Conservation (phyloP, 2,113 vertebrate species). For the Percopsis transmontana region DNA sequence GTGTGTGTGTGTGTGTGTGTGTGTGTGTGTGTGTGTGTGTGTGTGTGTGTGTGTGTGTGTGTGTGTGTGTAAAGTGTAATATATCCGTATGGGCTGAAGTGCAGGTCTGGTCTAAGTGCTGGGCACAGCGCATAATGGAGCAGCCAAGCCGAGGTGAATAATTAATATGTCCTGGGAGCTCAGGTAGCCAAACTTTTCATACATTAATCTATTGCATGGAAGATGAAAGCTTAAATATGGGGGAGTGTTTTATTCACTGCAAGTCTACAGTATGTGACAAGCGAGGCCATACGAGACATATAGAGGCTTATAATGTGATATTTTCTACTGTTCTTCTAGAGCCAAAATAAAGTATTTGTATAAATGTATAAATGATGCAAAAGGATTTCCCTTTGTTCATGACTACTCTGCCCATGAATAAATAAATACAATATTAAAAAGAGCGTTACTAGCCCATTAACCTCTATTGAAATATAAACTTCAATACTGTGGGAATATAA, state of each 20-base stretch:
- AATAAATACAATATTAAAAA: no score
- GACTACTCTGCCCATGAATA: no score
- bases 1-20: conserved; percentile 15
- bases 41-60: conserved; percentile 1
- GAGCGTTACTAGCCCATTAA: no score
- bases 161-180: conserved; percentile 69
- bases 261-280: conserved; percentile 52
- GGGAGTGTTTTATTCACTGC: conserved; percentile 60
- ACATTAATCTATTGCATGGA: conserved; percentile 69
- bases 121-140: conserved; percentile 69
- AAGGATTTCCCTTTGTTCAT: neutral
- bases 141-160: conserved; percentile 72
- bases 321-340: no score
- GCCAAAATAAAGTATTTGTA: no score
- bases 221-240: conserved; percentile 57
- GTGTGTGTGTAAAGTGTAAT: conserved; percentile 33
- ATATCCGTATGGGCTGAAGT: conserved; percentile 33
- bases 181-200: conserved; percentile 70
- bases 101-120: conserved; percentile 59
- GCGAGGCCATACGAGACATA: no score
- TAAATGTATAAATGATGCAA: no score
- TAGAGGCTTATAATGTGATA: no score
- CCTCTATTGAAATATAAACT: no score
- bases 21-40: conserved; percentile 10
- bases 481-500: no score